A percentile compares a stretch with the other conserved stretches of the same genome.
These are phyloP conservation scores for Cyprinodon diabolis DNA, from an alignment of 2,797 vertebrate genomes.

Conservation along the genomic window DNA sequence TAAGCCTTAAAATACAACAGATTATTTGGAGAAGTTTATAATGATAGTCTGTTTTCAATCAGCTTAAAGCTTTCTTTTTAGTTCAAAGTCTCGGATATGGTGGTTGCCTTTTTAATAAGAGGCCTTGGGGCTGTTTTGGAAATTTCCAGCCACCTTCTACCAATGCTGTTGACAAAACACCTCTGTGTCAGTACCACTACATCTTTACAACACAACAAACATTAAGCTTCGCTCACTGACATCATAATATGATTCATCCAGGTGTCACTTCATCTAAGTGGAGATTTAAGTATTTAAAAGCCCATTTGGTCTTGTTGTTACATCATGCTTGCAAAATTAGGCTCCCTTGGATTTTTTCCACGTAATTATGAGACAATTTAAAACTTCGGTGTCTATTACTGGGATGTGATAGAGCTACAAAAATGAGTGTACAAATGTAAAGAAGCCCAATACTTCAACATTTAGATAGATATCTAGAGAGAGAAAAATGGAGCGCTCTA, in stretches of 20 bases:
- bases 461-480: too few species aligned
- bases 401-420: not conserved
- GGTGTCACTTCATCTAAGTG: slow-evolving; percentile 39
- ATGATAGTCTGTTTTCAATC: slow-evolving; percentile 25
- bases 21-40: slow-evolving; percentile 7
- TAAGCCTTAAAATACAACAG: slow-evolving; percentile 5
- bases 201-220: slow-evolving; percentile 56
- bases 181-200: slow-evolving; percentile 46
- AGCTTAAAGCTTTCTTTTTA: slow-evolving; percentile 30
- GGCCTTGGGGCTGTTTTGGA: slow-evolving; percentile 58
- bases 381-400: not conserved
- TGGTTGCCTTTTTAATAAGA: slow-evolving; percentile 33
- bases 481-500: too few species aligned
- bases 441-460: too few species aligned
- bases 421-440: not conserved
- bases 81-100: slow-evolving; percentile 49
- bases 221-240: slow-evolving; percentile 58
- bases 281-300: slow-evolving; percentile 18
- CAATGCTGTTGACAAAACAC: slow-evolving; percentile 75
- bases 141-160: slow-evolving; percentile 74
- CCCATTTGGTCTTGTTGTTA: slow-evolving; percentile 16
- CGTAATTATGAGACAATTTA: too few species aligned
- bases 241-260: slow-evolving; percentile 25
- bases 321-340: slow-evolving; percentile 11
- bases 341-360: not conserved